Evolutionary conservation across 1,140 invertebrate species (phyloP), one percentile per base, ranked within the genome.

Genomic region (Arctopsyche grandis): DNA sequence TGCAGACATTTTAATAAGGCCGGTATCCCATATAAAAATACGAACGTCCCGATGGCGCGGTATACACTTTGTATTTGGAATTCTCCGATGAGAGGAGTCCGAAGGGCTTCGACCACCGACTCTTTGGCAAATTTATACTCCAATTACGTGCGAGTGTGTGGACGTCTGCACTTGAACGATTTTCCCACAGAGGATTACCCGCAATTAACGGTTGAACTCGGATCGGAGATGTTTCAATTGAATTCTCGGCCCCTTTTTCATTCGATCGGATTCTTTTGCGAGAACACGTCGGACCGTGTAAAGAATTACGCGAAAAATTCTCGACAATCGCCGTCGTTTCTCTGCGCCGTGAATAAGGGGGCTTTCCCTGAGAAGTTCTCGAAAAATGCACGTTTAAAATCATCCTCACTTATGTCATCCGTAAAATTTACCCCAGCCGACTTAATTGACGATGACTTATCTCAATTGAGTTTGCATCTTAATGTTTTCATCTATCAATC

Each of bases 1-100:
- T 22, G 21, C 22, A 66, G 24, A 66, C 24, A 66, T 66, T 66
- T 66, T 66, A 66, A 66, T 66, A 66, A 66, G 63, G 7, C 10
- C 22, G 22, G 9, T 14, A 22, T 22, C 10, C 24, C 22, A 22
- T 66, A 24, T 66, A 66, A 66, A 66, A 66, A 60, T 60, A 60
- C 56, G 16, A 60, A 60, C 19, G 56, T 16, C 16, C 29, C 29
- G 29, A 38, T 38, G 29, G 29, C 29, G 29, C 29, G 29, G 29
- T 38, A 38, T 7, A 38, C 29, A 38, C 29, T 38, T 38, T 38
- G 29, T 38, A 38, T 7, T 38, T n/a, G n/a, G 29, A 38, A 38
- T 38, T 38, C 29, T 38, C 29, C 29, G 29, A 38, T 38, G 21
- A 60, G n/a, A 19, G n/a, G n/a, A 9, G 1, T 60, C 9, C 16